Base-by-base conservation (phyloP, 2,113 vertebrate species). In the Diphyllodes magnificus region DNA sequence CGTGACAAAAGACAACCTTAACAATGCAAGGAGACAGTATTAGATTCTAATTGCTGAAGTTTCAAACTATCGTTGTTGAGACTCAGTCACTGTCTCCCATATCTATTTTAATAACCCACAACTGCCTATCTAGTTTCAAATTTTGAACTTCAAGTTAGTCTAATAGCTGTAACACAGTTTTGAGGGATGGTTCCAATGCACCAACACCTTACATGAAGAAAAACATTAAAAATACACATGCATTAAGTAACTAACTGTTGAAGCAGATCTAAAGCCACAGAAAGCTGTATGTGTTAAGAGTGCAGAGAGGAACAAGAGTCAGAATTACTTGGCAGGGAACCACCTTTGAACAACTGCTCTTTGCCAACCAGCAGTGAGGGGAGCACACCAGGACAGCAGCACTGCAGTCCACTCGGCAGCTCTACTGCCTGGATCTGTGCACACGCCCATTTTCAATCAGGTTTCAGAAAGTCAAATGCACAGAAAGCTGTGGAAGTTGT, bases 361-460 rank as follows among this genome's bases (percentile, higher is more conserved):
- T 59, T n/a, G 51, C 33, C 27, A 35, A 22, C 8, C 54, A 59
- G 51, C 9, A 66, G 42, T 1, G 7, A 66, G 47, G 40, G 19
- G 50, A 71, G 44, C 37, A 49, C 7, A 40, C 6, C 15, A 47
- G 61, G 19, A 12, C 31, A 82, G 65, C 47, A 54, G 35, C 39
- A 17, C 13, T 9, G 35, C 66, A 84, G 33, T 9, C 9, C 69
- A 7, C 31, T 14, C n/a, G 24, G 25, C 28, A 50, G 60, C 33
- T 25, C 30, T 33, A 6, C 45, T 45, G 19, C 27, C 47, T 9
- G 1, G 4, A 37, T 20, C 59, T 28, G 7, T 4, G 20, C 19
- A n/a, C 2, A 0, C 1, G 2, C 39, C 45, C 24, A 8, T 15
- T 68, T 7, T 20, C 17, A 40, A 7, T 10, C 10, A 18, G 1